Evolutionary conservation across 2,888 invertebrate species (phyloP), one percentile per base, ranked within the genome.

Genomic region (Drosophila tanythrix): DNA sequence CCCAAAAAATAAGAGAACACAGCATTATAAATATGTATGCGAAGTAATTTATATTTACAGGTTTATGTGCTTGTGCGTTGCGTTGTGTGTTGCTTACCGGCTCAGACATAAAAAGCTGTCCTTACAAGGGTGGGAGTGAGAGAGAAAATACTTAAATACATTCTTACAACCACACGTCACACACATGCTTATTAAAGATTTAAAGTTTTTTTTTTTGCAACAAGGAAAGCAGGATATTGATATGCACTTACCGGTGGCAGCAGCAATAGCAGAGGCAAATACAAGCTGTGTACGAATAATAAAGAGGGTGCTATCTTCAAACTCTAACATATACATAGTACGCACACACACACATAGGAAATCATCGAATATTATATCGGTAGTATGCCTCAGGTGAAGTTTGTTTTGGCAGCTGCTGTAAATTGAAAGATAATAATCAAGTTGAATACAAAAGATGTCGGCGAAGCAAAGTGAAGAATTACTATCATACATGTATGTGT

Each of bases 351-450:
- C 29, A 59, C 46, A 77, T 43, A 43, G n/a, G 43, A 43, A 21
- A 13, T 62, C 56, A 46, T 67, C 48, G 67, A 52, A 64, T 63
- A 74, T 78, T 78, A 64, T 78, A 79, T 75, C 61, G 75, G 71
- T 38, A 46, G 53, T 67, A 79, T 57, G 78, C 78, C 78, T 65
- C 25, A 65, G 78, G 78, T 76, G 60, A 48, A 70, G 71, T 73
- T 79, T 85, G 81, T 83, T 85, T 85, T 81, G 83, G 66, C 84
- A 85, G 83, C 81, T 88, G 84, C 72, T 76, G 65, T 79, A 85
- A 85, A 85, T 85, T 88, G 83, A 85, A 85, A 85, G 84, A 85
- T 88, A 85, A 85, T 88, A 85, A 81, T 80, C 69, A 62, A 72
- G 64, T 68, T 66, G 66, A 48, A 67, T 60, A 59, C 50, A 63